Base-by-base conservation (phyloP, 2,888 invertebrate genomes). In the Platynereis dumerilii region DNA sequence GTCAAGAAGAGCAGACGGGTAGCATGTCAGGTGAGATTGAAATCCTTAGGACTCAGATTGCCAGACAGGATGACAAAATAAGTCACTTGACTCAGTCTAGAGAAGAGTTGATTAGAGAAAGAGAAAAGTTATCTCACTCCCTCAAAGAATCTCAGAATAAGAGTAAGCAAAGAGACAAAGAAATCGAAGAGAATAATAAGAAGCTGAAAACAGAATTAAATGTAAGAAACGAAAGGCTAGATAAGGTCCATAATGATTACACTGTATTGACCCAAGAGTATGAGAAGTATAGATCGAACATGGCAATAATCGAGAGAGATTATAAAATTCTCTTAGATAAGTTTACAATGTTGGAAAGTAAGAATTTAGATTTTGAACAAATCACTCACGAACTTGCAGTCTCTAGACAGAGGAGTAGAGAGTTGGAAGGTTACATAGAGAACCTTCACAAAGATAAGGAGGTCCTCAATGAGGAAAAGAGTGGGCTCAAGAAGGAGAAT, bases 41-140 rank as follows among this genome's bases (percentile, higher is more conserved):
- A 48, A 48, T 48, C 7, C 17, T 48, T 10, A 48, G 34, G 12
- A 34, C 34, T 34, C 34, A 34, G 12, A 34, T 34, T 34, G 34
- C 34, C 12, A 34, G 34, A 34, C 34, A 34, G 34, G 34, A 34
- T 34, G 34, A 34, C 12, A 34, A 34, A 34, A 34, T 34, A 5
- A 34, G 34, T 34, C 34, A 34, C 7, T 34, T 34, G 34, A 34
- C 34, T 34, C 5, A 34, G 34, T 34, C 34, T 12, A 34, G 24
- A 22, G 52, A 52, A 7, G 52, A 52, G 52, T 52, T 52, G 52
- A 22, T 52, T 22, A 52, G 24, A 22, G 52, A 52, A 17, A 52
- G 52, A 17, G 24, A 52, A 52, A 22, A 52, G 17, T 52, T 52
- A 17, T n/a, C 34, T 7, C 34, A 34, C 34, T 34, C 34, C 34